These are phyloP conservation scores for Andrena chrysosceles DNA, from an alignment of 2,888 invertebrate species.

Conservation along the genomic window DNA sequence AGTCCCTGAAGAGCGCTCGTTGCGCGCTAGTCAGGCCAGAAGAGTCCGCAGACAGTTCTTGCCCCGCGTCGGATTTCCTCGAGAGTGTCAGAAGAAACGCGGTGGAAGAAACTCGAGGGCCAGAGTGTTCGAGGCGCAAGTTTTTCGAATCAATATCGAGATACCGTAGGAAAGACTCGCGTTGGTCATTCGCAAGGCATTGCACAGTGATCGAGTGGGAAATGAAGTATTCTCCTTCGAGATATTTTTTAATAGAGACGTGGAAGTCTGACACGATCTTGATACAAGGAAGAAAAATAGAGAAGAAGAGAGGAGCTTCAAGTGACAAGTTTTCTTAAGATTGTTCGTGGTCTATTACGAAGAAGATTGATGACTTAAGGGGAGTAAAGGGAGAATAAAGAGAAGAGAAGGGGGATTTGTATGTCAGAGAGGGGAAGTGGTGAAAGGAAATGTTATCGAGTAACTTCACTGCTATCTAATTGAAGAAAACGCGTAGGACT, in stretches of 20 bases:
- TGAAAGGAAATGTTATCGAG: background rate
- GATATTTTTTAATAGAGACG: background rate
- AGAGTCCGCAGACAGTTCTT: background rate
- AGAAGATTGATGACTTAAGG: background rate
- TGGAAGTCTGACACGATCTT: too few species aligned
- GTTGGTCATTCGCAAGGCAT: background rate
- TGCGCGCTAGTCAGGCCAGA: conserved; percentile 20
- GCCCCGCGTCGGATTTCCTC: background rate
- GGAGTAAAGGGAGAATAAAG: background rate
- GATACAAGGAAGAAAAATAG: too few species aligned
- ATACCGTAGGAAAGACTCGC: too few species aligned
- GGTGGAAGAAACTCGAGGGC: background rate
- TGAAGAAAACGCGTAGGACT: background rate
- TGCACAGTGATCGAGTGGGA: background rate
- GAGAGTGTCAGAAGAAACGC: background rate
- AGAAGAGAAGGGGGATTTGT: background rate
- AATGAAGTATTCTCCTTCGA: background rate
- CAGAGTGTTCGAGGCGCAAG: background rate
- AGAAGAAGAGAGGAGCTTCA: too few species aligned
- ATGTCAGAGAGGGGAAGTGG: background rate
- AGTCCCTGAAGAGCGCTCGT: conserved; percentile 58
- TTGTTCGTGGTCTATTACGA: background rate
- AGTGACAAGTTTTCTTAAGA: too few species aligned
- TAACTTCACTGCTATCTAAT: background rate
- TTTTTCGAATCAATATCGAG: background rate